Conservation (phyloP, 2,888 invertebrate species). For the Dicranocentrus wangi region DNA sequence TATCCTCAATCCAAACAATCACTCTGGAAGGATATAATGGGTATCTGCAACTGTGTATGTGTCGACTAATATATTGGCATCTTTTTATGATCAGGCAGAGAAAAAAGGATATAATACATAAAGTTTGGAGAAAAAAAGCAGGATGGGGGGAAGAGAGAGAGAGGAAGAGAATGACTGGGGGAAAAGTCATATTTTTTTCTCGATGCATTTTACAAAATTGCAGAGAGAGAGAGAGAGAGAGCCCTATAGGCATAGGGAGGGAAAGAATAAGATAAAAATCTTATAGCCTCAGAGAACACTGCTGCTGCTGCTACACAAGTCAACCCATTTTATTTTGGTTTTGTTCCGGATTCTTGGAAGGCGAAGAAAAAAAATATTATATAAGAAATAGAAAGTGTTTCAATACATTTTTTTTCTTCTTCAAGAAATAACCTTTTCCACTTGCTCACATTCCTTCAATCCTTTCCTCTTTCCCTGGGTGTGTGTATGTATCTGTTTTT, state of each 20-base stretch:
- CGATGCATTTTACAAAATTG: conserved; percentile 19
- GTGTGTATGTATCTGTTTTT: neutral
- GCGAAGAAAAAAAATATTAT: too few relatives aligned
- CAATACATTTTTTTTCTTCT: conserved; percentile 27
- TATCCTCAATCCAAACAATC: conserved; percentile 17
- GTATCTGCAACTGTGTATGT: too few relatives aligned
- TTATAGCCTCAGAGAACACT: too few relatives aligned
- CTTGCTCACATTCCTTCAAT: neutral
- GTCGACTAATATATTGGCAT: neutral
- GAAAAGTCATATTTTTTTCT: conserved; percentile 22
- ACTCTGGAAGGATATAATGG: neutral
- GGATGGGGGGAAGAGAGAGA: neutral
- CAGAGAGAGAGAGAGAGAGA: too few relatives aligned
- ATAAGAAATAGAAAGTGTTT: conserved; percentile 5
- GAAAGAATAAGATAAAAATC: too few relatives aligned
- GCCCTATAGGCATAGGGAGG: too few relatives aligned
- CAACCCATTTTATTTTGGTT: too few relatives aligned
- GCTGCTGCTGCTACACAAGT: too few relatives aligned
- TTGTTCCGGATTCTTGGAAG: neutral
- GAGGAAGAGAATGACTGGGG: neutral
- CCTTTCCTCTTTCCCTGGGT: neutral
- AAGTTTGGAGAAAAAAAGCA: neutral
- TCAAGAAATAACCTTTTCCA: conserved; percentile 27
- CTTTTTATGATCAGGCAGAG: conserved; percentile 5
- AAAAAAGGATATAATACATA: neutral